A percentile compares a stretch with the other conserved stretches of the same genome.
Conservation (phyloP, 1,140 invertebrate genomes). For the Lamellibrachia luymesi region DNA sequence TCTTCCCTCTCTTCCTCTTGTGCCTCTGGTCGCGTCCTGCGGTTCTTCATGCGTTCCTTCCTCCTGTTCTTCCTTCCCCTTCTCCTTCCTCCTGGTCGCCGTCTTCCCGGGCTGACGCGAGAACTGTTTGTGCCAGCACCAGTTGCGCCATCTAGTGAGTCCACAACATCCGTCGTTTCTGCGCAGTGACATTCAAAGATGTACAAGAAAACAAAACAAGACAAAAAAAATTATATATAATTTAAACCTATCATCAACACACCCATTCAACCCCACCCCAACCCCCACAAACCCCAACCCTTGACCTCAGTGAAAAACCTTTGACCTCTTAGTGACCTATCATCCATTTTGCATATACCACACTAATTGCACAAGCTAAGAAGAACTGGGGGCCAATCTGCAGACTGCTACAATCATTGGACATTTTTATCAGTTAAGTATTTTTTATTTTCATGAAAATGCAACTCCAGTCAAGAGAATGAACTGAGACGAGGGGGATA, state of each 20-base stretch:
- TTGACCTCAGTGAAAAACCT: not conserved
- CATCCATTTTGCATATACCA: too few species aligned
- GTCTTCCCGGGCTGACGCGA: not conserved
- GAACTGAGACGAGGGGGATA: too few species aligned
- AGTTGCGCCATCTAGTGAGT: not conserved
- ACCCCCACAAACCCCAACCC: not conserved
- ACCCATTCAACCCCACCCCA: not conserved
- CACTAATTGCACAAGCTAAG: not conserved
- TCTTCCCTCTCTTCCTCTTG: slow-evolving; percentile 14
- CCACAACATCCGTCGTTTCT: not conserved
- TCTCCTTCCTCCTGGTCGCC: slow-evolving; percentile 13
- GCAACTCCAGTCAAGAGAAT: too few species aligned
- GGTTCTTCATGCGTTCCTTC: slow-evolving; percentile 58
- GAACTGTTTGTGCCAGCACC: not conserved
- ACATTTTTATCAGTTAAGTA: not conserved
- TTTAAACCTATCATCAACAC: too few species aligned
- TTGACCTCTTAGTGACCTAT: not conserved
- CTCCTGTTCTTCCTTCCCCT: not conserved
- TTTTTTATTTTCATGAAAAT: too few species aligned
- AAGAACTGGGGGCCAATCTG: not conserved
- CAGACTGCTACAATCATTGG: too few species aligned
- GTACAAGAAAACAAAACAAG: not conserved
- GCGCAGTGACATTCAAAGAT: not conserved
- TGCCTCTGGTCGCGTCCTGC: slow-evolving; percentile 54
- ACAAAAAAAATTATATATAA: not conserved